Percentiles rank a stretch among this genome's conserved stretches.
Conservation (phyloP, 2,113 vertebrate genomes). For the Crotophaga sulcirostris region DNA sequence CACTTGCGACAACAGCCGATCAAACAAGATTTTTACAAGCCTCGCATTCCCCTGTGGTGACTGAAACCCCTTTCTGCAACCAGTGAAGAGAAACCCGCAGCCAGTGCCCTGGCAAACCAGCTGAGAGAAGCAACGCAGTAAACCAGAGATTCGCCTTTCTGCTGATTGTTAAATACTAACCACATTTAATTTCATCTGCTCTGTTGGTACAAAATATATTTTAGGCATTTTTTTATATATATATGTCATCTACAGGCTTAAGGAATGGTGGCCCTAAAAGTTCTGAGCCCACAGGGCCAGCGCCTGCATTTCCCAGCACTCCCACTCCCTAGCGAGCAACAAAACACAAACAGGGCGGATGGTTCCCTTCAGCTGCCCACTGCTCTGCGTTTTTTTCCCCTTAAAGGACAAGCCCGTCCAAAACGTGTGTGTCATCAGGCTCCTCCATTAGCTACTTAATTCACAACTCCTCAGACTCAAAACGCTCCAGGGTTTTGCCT, state of each 20-base stretch:
- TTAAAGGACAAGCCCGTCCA: slow-evolving; percentile 38
- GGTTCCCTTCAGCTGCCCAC: slow-evolving; percentile 10
- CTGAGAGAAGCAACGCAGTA: background rate
- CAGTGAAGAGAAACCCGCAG: background rate
- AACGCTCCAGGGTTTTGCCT: background rate
- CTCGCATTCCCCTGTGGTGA: rapidly evolving
- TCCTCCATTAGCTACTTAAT: background rate
- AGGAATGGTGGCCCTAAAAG: background rate
- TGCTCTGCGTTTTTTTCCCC: slow-evolving; percentile 39
- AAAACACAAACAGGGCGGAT: background rate
- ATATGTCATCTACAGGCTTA: background rate
- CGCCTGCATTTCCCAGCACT: background rate
- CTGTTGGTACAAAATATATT: background rate
- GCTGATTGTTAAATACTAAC: background rate
- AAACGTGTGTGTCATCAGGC: background rate
- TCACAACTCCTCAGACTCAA: background rate
- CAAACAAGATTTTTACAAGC: background rate
- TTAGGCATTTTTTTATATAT: too few species aligned
- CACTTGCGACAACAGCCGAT: background rate
- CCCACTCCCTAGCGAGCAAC: background rate
- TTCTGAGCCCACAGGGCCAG: background rate
- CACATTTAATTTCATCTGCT: background rate
- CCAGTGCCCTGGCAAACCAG: background rate
- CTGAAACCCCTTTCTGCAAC: background rate
- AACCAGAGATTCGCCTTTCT: rapidly evolving